Evolutionary conservation across 2,797 vertebrate genomes (phyloP), one percentile per base, ranked within the genome.

Genomic region (Smutsia gigantea): DNA sequence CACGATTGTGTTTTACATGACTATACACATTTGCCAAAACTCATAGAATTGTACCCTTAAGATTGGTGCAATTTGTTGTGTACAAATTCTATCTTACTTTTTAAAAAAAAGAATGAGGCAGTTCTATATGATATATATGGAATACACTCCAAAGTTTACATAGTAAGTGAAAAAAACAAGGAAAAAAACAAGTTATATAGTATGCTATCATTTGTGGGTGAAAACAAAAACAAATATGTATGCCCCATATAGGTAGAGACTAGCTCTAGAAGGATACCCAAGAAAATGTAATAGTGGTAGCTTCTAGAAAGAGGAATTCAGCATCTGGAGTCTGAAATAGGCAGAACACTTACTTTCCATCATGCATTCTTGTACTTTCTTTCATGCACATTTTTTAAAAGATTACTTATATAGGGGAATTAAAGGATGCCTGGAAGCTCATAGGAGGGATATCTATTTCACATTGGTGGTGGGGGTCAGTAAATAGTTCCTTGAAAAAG

Each of bases 271-370:
- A 64, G 34, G 23, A 77, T 75, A 31, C 18, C 14, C 66, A 93
- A 55, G 82, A 85, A 77, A 87, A 75, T 37, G 6, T 29, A 90
- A 75, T 27, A 72, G 17, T 37, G 31, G 34, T 39, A 96, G 27
- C 69, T 57, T 95, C 27, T 61, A 85, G 53, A 61, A 87, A 90
- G 25, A 81, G n/a, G 57, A 83, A 84, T 42, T 92, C 68, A 83
- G 49, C 42, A 14, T 68, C 68, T 78, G 9, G 49, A 74, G 66
- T 84, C 49, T 59, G 37, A 87, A 74, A 84, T 13, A 59, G 42
- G 4, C 53, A 57, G 68, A 39, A 90, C 9, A 37, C 34, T 61
- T 37, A 84, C 72, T 95, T 79, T 75, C 31, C 34, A 81, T 61
- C 19, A 81, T 71, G 31, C 0, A 63, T 64, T 88, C 55, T 92